phyloP scores from a whole-genome alignment of 2,888 invertebrate species.

The Acrocyrtus sp. region DNA sequence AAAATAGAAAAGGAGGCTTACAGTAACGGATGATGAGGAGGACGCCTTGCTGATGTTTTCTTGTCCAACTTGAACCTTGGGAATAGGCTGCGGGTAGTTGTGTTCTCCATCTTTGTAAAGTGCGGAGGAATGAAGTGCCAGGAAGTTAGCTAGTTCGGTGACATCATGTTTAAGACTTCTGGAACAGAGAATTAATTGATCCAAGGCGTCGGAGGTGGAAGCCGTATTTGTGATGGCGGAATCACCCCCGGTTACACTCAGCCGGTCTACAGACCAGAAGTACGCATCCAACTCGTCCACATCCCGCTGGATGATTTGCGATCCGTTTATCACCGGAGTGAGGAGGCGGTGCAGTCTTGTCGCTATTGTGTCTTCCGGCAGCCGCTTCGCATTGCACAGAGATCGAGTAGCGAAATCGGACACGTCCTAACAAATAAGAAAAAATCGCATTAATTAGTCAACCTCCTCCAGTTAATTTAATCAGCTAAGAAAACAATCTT shows the following conservation, averaged over 20 bases:
- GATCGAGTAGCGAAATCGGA: conserved; percentile 90
- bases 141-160: conserved; percentile 78
- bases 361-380: conserved; percentile 77
- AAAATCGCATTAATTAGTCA: too few relatives aligned
- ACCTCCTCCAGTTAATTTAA: not conserved
- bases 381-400: conserved; percentile 62
- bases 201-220: conserved; percentile 75
- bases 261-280: conserved; percentile 80
- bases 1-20: too few relatives aligned
- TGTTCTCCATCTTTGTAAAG: conserved; percentile 43
- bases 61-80: not conserved
- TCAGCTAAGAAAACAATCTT: too few relatives aligned
- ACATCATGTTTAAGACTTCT: conserved; percentile 90
- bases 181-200: conserved; percentile 88
- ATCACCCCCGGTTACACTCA: conserved; percentile 67
- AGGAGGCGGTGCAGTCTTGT: conserved; percentile 81
- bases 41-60: too few relatives aligned
- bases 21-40: too few relatives aligned
- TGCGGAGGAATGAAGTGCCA: conserved; percentile 57
- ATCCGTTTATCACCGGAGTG: conserved; percentile 81
- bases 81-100: not conserved
- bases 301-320: conserved; percentile 81
- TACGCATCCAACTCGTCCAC: conserved; percentile 78
- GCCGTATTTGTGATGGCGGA: conserved; percentile 66
- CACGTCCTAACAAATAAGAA: conserved; percentile 76